These are phyloP conservation scores for Parazoanthus atlanticus DNA, from an alignment of 92 coral and sea anemone genomes.

Conservation along the genomic window DNA sequence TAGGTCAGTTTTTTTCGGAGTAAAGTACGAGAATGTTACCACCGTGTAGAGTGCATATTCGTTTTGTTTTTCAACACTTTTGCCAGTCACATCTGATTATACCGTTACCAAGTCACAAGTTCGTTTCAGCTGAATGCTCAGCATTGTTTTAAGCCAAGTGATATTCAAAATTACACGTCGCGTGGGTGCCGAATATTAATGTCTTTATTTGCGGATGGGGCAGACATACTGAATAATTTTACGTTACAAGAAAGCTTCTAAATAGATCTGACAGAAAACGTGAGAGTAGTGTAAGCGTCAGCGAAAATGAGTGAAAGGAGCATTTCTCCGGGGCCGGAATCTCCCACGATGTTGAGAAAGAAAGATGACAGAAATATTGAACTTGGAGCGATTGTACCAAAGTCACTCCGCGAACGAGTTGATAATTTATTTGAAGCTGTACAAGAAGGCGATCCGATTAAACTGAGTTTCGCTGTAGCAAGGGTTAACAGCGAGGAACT, in stretches of 20 bases:
- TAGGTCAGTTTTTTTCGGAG: no score
- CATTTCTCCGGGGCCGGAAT: neutral
- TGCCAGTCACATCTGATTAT: neutral
- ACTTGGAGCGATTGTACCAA: conserved; percentile 9
- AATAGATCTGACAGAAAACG: neutral
- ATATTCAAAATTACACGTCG: neutral
- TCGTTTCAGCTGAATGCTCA: neutral
- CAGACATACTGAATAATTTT: neutral
- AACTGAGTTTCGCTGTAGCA: conserved; percentile 17
- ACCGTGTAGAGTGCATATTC: no score
- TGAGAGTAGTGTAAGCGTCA: neutral
- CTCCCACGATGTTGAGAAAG: neutral
- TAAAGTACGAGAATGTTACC: neutral
- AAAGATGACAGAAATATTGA: neutral
- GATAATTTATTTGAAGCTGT: conserved; percentile 31
- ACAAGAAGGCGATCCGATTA: conserved; percentile 33
- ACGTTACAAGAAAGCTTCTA: neutral
- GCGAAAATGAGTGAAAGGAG: neutral
- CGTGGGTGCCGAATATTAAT: neutral
- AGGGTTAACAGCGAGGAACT: conserved; percentile 33
- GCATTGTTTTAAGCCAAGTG: neutral
- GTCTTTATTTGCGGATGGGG: neutral
- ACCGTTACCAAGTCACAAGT: neutral
- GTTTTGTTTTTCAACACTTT: neutral
- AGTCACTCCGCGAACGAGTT: conserved; percentile 31